These are phyloP conservation scores for Petrocephalus sullivani DNA, from an alignment of 2,797 vertebrate species.

Conservation along the genomic window DNA sequence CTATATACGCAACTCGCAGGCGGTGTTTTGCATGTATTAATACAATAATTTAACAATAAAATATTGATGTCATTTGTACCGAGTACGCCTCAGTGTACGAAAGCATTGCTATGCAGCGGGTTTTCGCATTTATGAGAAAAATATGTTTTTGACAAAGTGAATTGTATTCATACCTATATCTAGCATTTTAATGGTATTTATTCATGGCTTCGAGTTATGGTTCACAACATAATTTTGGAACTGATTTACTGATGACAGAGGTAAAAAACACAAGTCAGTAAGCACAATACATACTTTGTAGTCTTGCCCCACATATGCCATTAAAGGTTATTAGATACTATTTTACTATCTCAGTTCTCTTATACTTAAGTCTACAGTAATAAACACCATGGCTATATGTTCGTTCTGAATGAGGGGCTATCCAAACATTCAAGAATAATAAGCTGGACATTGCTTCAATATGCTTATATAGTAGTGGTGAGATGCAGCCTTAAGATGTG, in stretches of 20 bases:
- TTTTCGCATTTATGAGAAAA: background rate
- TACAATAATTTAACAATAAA: background rate
- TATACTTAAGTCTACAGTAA: background rate
- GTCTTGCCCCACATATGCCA: background rate
- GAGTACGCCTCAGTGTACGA: background rate
- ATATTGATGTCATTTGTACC: background rate
- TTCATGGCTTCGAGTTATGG: background rate
- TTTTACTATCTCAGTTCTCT: background rate
- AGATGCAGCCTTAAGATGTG: background rate
- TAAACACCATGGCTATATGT: background rate
- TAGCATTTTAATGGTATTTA: background rate
- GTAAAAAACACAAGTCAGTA: background rate
- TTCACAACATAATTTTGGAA: too few relatives aligned
- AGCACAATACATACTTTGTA: background rate
- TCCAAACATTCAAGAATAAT: background rate
- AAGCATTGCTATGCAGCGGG: background rate
- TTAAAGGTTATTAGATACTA: background rate
- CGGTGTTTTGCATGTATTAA: background rate
- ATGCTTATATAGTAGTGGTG: background rate
- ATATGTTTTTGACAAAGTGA: background rate
- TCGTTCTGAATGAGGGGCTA: background rate
- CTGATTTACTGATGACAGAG: background rate
- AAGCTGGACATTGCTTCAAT: background rate
- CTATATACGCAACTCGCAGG: background rate
- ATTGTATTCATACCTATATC: background rate